Conservation (phyloP, 1,140 invertebrate species). For the Habropoda laboriosa region DNA sequence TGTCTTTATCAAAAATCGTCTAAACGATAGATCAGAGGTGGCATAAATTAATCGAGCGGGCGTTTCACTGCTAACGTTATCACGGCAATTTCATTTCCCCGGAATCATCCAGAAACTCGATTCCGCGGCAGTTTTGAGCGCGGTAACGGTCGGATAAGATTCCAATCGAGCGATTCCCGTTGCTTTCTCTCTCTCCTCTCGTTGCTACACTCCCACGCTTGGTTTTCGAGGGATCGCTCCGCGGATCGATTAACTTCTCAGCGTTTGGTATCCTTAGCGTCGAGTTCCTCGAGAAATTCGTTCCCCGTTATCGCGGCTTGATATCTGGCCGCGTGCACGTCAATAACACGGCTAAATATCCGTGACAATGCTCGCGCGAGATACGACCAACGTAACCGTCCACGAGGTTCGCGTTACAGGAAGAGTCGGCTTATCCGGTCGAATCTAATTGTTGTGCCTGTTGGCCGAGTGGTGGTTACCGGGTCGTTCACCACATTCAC, state of each 20-base stretch:
- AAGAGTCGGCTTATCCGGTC: constrained; percentile 66
- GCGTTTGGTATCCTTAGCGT: not conserved
- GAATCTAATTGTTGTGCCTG: constrained; percentile 74
- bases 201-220: not conserved
- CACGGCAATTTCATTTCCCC: not conserved
- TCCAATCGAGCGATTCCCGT: not conserved
- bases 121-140: not conserved
- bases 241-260: constrained; percentile 28
- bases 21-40: not conserved
- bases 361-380: constrained; percentile 53
- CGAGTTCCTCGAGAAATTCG: constrained; percentile 16
- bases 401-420: constrained; percentile 74
- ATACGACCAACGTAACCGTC: constrained; percentile 51
- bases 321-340: constrained; percentile 24
- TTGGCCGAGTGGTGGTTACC: constrained; percentile 65
- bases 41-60: not conserved
- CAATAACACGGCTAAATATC: constrained; percentile 51
- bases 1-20: too few species aligned
- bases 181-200: too few species aligned
- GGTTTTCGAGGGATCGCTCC: constrained; percentile 1
- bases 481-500: constrained; percentile 65
- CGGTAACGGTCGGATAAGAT: constrained; percentile 1
- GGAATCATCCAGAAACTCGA: not conserved
- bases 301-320: not conserved
- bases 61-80: not conserved